Evolutionary conservation across 2,113 vertebrate species (phyloP).

Genomic region (Gavialis gangeticus): DNA sequence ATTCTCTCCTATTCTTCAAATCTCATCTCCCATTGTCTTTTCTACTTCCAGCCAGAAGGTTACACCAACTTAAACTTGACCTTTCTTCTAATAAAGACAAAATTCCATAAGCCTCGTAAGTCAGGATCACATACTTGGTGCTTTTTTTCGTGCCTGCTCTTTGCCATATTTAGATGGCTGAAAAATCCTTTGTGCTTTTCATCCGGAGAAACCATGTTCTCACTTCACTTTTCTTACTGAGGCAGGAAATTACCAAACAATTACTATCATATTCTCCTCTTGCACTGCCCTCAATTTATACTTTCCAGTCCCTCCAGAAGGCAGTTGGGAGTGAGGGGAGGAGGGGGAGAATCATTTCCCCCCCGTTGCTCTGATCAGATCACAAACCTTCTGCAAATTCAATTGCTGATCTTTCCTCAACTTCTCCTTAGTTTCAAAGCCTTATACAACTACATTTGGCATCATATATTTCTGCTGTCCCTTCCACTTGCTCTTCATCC

Average conservation of each 20-base stretch:
- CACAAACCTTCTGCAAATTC: background rate
- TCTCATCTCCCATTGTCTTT: background rate
- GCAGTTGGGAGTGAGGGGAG: background rate
- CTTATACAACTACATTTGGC: background rate
- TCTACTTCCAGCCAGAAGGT: too few relatives aligned
- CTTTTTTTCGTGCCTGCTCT: background rate
- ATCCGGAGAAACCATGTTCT: background rate
- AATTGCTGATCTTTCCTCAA: background rate
- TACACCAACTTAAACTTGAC: background rate
- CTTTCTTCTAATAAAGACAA: background rate
- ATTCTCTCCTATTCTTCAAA: background rate
- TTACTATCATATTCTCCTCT: background rate
- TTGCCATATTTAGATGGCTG: background rate
- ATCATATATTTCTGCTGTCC: too few relatives aligned
- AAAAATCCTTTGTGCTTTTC: background rate
- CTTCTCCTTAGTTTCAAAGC: background rate
- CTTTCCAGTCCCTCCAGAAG: background rate
- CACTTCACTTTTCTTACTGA: background rate
- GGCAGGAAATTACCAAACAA: too few relatives aligned
- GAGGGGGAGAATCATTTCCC: too few relatives aligned
- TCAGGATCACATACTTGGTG: background rate
- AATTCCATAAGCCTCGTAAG: background rate
- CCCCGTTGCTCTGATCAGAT: background rate
- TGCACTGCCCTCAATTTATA: background rate
- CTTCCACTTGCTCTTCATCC: background rate